Percentiles rank a stretch among this genome's conserved stretches.
These are phyloP conservation scores for Xanthorhoe designata DNA, from an alignment of 2,888 invertebrate genomes.

Conservation along the genomic window DNA sequence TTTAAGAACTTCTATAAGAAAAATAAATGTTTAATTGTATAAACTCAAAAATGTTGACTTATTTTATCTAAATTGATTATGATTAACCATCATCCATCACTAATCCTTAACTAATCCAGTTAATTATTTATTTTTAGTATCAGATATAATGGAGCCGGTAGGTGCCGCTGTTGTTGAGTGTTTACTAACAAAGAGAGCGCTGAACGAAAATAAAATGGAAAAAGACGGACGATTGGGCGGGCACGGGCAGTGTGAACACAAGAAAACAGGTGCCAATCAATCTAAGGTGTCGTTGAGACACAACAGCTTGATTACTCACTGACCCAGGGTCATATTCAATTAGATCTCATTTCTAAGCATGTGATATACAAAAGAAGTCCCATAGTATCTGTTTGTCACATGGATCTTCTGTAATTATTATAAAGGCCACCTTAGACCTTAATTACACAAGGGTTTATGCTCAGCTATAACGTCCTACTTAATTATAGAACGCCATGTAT, in stretches of 20 bases:
- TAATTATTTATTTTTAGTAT: too few species aligned
- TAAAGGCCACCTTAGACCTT: background rate
- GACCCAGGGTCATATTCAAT: constrained; percentile 21
- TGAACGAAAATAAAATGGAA: too few species aligned
- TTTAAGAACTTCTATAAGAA: background rate
- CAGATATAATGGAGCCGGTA: too few species aligned
- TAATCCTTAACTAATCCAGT: too few species aligned
- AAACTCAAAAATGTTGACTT: background rate
- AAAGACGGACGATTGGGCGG: too few species aligned
- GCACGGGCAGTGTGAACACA: too few species aligned
- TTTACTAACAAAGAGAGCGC: too few species aligned
- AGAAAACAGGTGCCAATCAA: constrained; percentile 15
- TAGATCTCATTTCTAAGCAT: constrained; percentile 13
- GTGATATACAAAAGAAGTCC: constrained; percentile 20
- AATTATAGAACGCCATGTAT: background rate
- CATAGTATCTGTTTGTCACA: background rate
- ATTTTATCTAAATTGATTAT: background rate
- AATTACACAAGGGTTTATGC: constrained; percentile 1
- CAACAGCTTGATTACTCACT: constrained; percentile 7
- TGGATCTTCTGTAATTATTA: background rate
- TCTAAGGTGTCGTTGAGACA: constrained; percentile 6
- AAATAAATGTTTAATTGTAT: constrained; percentile 6
- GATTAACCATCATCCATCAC: too few species aligned
- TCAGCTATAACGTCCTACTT: background rate
- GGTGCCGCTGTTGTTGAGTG: background rate